Conservation (phyloP, 2,113 vertebrate species). For the Cairina moschata region DNA sequence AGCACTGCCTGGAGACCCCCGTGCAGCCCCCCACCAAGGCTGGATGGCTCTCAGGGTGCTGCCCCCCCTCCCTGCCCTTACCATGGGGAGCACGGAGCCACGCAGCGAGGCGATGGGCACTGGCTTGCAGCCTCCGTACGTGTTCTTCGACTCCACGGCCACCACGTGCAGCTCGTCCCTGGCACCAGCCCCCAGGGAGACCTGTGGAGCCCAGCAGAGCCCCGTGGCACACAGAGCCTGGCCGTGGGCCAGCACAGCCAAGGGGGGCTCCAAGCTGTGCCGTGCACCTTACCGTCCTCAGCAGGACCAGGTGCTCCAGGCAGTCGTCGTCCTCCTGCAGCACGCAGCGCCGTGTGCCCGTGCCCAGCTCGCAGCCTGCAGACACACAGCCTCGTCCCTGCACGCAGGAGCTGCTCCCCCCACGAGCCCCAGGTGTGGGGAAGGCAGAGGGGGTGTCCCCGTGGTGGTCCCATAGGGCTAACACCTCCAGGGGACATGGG, state of each 20-base stretch:
- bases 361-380: constrained; percentile 67
- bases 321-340: constrained; percentile 57
- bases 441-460: background rate
- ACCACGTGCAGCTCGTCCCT: constrained; percentile 72
- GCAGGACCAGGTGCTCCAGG: constrained; percentile 71
- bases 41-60: background rate
- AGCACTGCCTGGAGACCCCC: background rate
- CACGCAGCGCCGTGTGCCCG: background rate
- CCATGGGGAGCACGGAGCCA: constrained; percentile 65
- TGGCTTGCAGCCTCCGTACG: background rate
- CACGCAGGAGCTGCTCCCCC: accelerated
- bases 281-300: constrained; percentile 52
- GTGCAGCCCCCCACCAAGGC: too few species aligned
- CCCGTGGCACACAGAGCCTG: accelerated
- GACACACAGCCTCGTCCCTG: accelerated
- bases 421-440: accelerated
- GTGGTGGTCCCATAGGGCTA: too few species aligned
- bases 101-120: constrained; percentile 66
- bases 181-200: constrained; percentile 67
- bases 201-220: background rate
- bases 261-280: accelerated
- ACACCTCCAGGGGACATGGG: too few species aligned
- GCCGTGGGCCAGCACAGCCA: accelerated
- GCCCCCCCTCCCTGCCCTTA: background rate
- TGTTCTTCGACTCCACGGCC: constrained; percentile 50